These are phyloP conservation scores for Mallotus villosus DNA, from an alignment of 2,797 vertebrate genomes.

Conservation along the genomic window DNA sequence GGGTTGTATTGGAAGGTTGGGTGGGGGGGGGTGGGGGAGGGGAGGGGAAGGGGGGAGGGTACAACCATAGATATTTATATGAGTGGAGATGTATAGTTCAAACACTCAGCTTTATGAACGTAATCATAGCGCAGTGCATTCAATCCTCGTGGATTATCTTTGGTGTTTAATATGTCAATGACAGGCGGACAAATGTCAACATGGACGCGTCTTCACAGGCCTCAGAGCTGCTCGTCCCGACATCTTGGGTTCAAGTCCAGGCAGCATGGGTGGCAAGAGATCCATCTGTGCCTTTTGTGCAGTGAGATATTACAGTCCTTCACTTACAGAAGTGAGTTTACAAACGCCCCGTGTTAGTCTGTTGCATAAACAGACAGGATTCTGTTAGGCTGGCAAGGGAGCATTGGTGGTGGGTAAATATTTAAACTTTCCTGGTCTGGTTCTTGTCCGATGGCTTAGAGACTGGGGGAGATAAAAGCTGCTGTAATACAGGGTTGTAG, in stretches of 20 bases:
- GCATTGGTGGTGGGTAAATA: conserved; percentile 23
- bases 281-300: too few species aligned
- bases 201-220: not conserved
- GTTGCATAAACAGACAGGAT: conserved; percentile 10
- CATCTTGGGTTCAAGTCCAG: not conserved
- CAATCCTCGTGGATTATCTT: not conserved
- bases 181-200: too few species aligned
- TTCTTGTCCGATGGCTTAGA: conserved; percentile 1
- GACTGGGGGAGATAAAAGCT: not conserved
- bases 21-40: too few species aligned
- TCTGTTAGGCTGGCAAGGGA: conserved; percentile 12
- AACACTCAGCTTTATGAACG: not conserved
- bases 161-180: not conserved
- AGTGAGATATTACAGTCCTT: too few species aligned
- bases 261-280: too few species aligned
- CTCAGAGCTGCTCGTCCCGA: not conserved
- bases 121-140: too few species aligned
- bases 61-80: too few species aligned
- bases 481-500: not conserved
- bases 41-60: not conserved
- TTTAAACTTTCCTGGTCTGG: conserved; percentile 25
- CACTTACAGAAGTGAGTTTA: not conserved
- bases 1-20: not conserved
- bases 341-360: conserved; percentile 1
- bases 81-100: not conserved